Conservation (phyloP, 1,140 invertebrate species). For the Stenopsyche tienmushanensis region DNA sequence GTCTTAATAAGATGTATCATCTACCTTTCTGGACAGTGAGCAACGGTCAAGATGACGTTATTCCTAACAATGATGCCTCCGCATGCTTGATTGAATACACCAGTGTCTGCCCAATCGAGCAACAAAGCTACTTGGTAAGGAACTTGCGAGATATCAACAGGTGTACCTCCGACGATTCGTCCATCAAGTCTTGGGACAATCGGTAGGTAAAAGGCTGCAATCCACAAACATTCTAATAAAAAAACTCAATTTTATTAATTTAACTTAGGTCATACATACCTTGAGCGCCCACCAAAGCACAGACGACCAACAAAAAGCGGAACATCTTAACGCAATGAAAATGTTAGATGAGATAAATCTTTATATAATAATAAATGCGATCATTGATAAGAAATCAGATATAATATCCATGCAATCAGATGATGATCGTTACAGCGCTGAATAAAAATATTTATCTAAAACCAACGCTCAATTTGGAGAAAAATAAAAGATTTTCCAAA, state of each 20-base stretch:
- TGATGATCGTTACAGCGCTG: no score
- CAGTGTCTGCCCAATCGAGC: slow-evolving; percentile 29
- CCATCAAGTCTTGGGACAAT: slow-evolving; percentile 43
- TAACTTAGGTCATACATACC: neutral
- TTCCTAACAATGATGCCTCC: slow-evolving; percentile 58
- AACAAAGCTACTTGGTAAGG: slow-evolving; percentile 55
- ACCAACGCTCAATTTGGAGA: no score
- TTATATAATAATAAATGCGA: no score
- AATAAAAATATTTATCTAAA: no score
- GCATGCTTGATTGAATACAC: slow-evolving; percentile 48
- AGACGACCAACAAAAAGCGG: neutral
- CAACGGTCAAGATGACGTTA: slow-evolving; percentile 52
- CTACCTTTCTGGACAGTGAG: slow-evolving; percentile 23
- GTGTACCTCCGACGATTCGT: slow-evolving; percentile 55
- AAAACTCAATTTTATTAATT: neutral
- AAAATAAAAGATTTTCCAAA: no score
- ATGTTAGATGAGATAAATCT: no score
- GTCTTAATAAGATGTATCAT: neutral
- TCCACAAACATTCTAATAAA: neutral
- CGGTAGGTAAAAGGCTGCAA: neutral
- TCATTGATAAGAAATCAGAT: no score
- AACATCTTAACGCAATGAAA: no score
- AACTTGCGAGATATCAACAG: slow-evolving; percentile 52
- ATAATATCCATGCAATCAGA: no score
- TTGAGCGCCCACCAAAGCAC: neutral